These are phyloP conservation scores for Papilio demoleus DNA, from an alignment of 2,888 invertebrate genomes.

Conservation along the genomic window DNA sequence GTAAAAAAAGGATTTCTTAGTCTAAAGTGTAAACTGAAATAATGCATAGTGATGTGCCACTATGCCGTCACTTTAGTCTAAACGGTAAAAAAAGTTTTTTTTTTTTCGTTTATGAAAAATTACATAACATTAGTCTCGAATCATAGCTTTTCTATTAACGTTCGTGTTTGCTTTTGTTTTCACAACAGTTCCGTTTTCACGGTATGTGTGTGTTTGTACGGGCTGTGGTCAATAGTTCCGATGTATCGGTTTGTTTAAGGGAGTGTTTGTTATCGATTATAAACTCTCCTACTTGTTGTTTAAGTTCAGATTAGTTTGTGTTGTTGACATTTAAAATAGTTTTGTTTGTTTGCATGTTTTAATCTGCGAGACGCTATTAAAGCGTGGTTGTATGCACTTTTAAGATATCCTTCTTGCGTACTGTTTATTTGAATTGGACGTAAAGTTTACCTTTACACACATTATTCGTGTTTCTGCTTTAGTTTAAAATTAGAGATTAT, in stretches of 20 bases:
- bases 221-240: slow-evolving; percentile 7
- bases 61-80: too few species aligned
- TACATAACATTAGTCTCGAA: neutral
- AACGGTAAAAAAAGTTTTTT: neutral
- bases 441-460: neutral
- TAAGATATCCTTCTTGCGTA: neutral
- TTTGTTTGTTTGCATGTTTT: neutral
- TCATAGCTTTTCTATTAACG: slow-evolving; percentile 7
- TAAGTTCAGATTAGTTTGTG: slow-evolving; percentile 3
- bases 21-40: neutral
- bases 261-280: slow-evolving; percentile 18
- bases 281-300: slow-evolving; percentile 8
- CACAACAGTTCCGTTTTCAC: slow-evolving; percentile 33
- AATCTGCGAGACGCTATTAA: slow-evolving; percentile 1
- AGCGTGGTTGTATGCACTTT: neutral
- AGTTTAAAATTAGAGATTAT: too few species aligned
- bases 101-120: neutral
- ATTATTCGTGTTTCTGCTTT: too few species aligned
- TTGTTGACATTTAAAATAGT: neutral
- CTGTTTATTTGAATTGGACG: neutral
- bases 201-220: slow-evolving; percentile 18
- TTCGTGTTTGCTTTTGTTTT: slow-evolving; percentile 34
- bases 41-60: too few species aligned
- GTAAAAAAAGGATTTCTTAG: neutral
- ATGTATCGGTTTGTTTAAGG: slow-evolving; percentile 14